phyloP scores from a whole-genome alignment of 1,140 invertebrate genomes.

The Atta cephalotes region DNA sequence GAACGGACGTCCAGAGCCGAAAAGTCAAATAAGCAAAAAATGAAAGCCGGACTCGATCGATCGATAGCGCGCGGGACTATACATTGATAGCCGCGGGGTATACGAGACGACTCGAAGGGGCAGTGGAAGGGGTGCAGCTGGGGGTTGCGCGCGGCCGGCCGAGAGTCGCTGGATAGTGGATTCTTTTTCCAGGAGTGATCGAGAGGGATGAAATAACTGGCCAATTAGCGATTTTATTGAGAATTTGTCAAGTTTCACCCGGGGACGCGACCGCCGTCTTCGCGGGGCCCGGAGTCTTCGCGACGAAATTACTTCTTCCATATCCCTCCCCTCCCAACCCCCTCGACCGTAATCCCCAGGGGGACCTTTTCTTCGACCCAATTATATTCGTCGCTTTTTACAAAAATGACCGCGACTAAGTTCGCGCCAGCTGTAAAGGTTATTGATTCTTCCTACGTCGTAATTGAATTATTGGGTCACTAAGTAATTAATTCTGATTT shows the following conservation, averaged over 20 bases:
- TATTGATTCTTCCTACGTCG: conserved; percentile 23
- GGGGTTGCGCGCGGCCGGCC: conserved; percentile 20
- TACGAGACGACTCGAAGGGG: conserved; percentile 54
- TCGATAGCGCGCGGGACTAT: conserved; percentile 52
- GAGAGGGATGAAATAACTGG: conserved; percentile 74
- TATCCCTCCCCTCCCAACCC: too few relatives aligned
- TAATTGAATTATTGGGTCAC: conserved; percentile 49
- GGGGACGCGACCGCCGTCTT: conserved; percentile 14
- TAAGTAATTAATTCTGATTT: conserved; percentile 38
- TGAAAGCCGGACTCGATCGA: conserved; percentile 67
- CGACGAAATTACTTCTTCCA: conserved; percentile 66
- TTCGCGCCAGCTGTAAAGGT: conserved; percentile 35
- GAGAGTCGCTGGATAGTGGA: conserved; percentile 26
- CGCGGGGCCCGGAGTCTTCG: conserved; percentile 35
- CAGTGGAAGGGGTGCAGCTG: background rate
- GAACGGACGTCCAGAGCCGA: conserved; percentile 68
- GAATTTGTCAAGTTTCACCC: conserved; percentile 75
- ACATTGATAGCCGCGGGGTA: conserved; percentile 61
- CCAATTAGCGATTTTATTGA: conserved; percentile 78
- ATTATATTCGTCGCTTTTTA: conserved; percentile 52
- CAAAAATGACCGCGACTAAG: conserved; percentile 24
- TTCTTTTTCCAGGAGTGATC: conserved; percentile 61
- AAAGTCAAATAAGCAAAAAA: conserved; percentile 79
- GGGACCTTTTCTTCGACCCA: conserved; percentile 20
- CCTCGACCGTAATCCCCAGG: background rate